Conservation (phyloP, 2,113 vertebrate genomes). For the Xiphorhynchus elegans region DNA sequence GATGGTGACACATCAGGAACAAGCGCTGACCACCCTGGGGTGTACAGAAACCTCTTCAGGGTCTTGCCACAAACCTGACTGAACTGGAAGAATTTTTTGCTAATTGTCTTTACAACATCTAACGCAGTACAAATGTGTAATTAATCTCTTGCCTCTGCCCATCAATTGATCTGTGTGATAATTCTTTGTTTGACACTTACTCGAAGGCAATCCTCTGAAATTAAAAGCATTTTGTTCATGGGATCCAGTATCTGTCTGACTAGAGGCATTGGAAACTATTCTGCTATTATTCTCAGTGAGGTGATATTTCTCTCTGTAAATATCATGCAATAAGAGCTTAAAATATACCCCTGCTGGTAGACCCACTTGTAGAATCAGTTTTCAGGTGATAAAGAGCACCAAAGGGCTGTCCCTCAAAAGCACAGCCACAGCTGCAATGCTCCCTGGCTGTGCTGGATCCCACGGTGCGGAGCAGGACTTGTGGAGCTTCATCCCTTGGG, state of each 20-base stretch:
- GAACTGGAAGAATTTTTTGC: not conserved
- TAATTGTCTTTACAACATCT: not conserved
- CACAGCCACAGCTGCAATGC: not conserved
- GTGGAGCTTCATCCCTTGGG: rapidly evolving
- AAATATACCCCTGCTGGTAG: not conserved
- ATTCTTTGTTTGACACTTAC: not conserved
- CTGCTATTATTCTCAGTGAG: not conserved
- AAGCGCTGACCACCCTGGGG: not conserved
- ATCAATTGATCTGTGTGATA: not conserved
- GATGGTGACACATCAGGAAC: not conserved
- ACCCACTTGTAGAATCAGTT: not conserved
- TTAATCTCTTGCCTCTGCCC: not conserved
- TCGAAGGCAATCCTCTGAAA: not conserved
- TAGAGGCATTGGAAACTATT: not conserved
- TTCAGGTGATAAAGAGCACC: not conserved
- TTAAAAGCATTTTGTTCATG: not conserved
- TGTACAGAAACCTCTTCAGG: not conserved
- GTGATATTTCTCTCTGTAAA: not conserved
- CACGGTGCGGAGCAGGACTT: rapidly evolving
- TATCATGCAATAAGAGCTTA: not conserved
- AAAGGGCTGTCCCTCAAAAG: not conserved
- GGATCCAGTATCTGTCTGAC: not conserved
- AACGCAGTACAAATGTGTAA: not conserved
- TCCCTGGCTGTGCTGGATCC: not conserved
- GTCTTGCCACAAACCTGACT: not conserved